Conservation (phyloP, 1,140 invertebrate species). For the Trichomalopsis sarcophagae region DNA sequence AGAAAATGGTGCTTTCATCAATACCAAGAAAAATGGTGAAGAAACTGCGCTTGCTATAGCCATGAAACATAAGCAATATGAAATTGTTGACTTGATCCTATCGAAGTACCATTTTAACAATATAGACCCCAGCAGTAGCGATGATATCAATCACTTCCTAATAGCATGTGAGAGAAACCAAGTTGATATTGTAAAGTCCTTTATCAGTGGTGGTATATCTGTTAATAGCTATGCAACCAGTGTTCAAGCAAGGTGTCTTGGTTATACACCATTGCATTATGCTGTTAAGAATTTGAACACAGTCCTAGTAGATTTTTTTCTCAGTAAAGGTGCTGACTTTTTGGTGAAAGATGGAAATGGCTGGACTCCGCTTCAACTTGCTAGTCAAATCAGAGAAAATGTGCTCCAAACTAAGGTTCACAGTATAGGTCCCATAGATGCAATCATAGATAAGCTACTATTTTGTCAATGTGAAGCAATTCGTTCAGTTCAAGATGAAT, state of each 20-base stretch:
- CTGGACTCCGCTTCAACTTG: conserved; percentile 29
- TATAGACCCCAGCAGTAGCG: background rate
- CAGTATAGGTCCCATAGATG: background rate
- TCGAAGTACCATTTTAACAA: conserved; percentile 30
- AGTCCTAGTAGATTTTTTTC: conserved; percentile 12
- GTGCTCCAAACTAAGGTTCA: background rate
- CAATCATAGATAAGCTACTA: conserved; percentile 13
- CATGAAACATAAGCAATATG: conserved; percentile 7
- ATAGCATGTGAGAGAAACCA: conserved; percentile 39
- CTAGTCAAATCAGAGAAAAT: conserved; percentile 21
- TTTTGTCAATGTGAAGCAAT: background rate
- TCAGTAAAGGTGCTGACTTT: conserved; percentile 1
- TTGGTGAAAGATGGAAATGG: background rate
- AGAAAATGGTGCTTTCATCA: background rate
- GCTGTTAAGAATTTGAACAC: conserved; percentile 15
- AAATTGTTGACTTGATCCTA: conserved; percentile 26
- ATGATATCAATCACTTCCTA: conserved; percentile 18
- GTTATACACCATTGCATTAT: conserved; percentile 36
- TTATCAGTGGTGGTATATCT: conserved; percentile 13
- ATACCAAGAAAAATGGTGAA: background rate
- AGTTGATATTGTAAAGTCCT: background rate
- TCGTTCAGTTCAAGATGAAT: conserved; percentile 12
- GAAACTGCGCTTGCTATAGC: conserved; percentile 15
- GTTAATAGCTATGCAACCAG: conserved; percentile 5
- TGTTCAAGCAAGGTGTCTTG: background rate